Percentiles rank a stretch among this genome's conserved stretches.
Evolutionary conservation across 2,113 vertebrate species (phyloP).

Genomic region (Thalassarche chlororhynchos): DNA sequence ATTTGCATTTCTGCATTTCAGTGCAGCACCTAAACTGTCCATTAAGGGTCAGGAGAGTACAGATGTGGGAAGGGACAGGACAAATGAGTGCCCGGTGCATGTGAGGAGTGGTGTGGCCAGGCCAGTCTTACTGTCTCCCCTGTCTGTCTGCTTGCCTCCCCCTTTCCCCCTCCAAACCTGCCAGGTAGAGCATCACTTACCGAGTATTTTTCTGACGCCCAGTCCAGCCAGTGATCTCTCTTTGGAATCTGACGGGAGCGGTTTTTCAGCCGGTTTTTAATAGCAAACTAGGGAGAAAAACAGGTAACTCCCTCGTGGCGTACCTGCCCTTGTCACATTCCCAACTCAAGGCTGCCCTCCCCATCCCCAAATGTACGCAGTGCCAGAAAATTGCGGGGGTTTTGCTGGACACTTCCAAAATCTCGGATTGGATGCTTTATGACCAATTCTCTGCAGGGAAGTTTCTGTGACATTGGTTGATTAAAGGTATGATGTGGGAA

Average conservation of each 20-base stretch:
- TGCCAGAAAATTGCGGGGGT: background rate
- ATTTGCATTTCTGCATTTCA: background rate
- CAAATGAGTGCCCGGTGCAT: background rate
- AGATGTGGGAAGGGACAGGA: background rate
- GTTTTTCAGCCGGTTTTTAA: constrained; percentile 85
- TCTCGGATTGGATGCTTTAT: background rate
- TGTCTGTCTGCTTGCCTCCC: background rate
- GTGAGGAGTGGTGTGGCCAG: background rate
- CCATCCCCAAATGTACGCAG: background rate
- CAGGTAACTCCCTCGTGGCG: background rate
- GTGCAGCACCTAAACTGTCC: background rate
- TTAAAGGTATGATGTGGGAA: background rate
- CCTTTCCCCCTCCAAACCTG: background rate
- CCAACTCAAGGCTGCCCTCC: background rate
- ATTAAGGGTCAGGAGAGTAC: constrained; percentile 43
- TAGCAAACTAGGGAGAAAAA: constrained; percentile 83
- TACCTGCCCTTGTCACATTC: background rate
- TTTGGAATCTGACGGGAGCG: constrained; percentile 71
- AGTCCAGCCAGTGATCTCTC: constrained; percentile 93
- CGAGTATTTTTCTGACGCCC: constrained; percentile 92
- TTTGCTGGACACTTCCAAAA: background rate
- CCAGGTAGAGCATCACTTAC: constrained; percentile 69
- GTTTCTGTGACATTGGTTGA: background rate
- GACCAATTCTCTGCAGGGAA: background rate
- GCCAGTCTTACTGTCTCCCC: background rate